These are phyloP conservation scores for Hemichromis elongatus DNA, from an alignment of 2,113 vertebrate species.

Conservation along the genomic window DNA sequence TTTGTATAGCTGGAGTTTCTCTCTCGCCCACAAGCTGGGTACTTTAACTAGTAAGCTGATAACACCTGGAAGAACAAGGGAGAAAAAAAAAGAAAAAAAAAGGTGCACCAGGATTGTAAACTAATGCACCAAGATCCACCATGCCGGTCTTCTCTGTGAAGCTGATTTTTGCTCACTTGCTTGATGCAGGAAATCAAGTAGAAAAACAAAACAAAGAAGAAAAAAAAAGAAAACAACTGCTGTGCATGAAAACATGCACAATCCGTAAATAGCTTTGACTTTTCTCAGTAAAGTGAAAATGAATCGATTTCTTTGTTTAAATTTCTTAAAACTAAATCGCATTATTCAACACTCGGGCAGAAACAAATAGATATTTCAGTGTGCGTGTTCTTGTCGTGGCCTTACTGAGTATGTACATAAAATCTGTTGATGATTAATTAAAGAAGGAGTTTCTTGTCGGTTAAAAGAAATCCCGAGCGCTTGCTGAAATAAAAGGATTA, in stretches of 20 bases:
- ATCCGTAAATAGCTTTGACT: background rate
- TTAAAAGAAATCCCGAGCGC: background rate
- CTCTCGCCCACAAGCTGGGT: slow-evolving; percentile 21
- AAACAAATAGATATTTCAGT: background rate
- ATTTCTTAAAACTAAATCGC: background rate
- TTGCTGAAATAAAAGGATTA: background rate
- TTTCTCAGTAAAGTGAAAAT: background rate
- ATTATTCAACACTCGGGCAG: background rate
- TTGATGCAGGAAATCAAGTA: background rate
- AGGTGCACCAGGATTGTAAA: background rate
- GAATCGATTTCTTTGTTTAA: background rate
- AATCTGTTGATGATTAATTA: slow-evolving; percentile 29
- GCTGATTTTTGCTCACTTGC: slow-evolving; percentile 7
- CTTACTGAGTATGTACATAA: background rate
- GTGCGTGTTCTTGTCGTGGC: background rate
- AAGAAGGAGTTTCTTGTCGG: background rate
- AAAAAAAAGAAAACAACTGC: background rate
- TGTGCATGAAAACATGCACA: background rate
- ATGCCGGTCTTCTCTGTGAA: slow-evolving; percentile 2
- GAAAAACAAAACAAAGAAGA: background rate
- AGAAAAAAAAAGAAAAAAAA: background rate
- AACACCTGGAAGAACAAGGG: slow-evolving; percentile 48
- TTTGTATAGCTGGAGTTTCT: slow-evolving; percentile 66
- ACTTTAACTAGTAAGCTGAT: slow-evolving; percentile 3
- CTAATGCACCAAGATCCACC: background rate